Base-by-base conservation (phyloP, 2,888 invertebrate genomes). In the Polydesmus complanatus region DNA sequence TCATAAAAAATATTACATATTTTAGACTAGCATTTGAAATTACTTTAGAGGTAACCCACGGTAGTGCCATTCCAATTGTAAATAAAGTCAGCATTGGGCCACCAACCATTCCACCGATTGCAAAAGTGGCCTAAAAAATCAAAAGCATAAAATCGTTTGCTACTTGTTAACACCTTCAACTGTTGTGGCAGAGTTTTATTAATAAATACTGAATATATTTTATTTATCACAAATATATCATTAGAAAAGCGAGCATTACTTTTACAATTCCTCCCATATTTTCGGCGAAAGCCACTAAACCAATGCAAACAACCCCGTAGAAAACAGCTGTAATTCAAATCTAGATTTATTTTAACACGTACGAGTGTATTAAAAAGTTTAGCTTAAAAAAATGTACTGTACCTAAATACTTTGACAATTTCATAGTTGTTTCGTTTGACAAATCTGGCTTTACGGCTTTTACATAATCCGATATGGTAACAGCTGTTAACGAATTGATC, bases 11-110 rank as follows among this genome's bases (percentile, higher is more conserved):
- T 21, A 19, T 1, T 21, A 21, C 8, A 14, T 21, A n/a, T 51
- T n/a, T 21, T 19, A 51, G 5, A 51, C 5, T 51, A 11, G 5
- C 5, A 51, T 51, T 51, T 8, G 5, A n/a, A 47, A 21, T 27
- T 37, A 85, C 86, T 77, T 84, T 87, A 19, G 83, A 78, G 70
- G 91, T 93, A 2, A 89, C 85, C 82, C 84, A 86, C 0, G 92
- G 91, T 67, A 91, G 84, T 67, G 87, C 84, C 82, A 93, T 90
- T 60, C 93, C 93, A 23, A 93, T 77, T 0, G 87, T 82, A 72
- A 93, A 93, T 2, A 92, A 78, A 0, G 92, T 92, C 22, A 93
- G 76, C 0, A 89, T 85, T 0, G 93, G 85, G 1, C 92, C 93
- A 1, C 91, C 89, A 23, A 88, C 85, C 78, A 92, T 85, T 0